A percentile compares a stretch with the other conserved stretches of the same genome.
Evolutionary conservation across 1,140 invertebrate genomes (phyloP).

Genomic region (Centruroides vittatus): DNA sequence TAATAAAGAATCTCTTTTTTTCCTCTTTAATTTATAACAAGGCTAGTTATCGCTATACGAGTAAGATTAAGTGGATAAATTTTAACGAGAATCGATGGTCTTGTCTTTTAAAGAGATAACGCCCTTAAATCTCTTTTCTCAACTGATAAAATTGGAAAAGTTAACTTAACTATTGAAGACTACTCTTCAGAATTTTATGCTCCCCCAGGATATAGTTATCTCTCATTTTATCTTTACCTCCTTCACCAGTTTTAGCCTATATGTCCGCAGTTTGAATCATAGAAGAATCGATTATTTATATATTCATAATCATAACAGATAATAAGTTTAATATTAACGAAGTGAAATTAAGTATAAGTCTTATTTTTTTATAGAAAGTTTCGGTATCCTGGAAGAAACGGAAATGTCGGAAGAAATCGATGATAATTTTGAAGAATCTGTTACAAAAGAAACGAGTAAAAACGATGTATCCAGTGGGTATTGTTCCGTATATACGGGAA

Average conservation of each 20-base stretch:
- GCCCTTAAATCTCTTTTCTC: neutral
- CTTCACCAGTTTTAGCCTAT: neutral
- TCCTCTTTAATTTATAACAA: neutral
- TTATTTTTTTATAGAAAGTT: too few relatives aligned
- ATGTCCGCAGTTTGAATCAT: too few relatives aligned
- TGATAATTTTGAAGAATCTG: neutral
- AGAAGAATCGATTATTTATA: too few relatives aligned
- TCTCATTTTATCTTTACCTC: neutral
- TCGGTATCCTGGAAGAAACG: neutral
- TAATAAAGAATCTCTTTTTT: too few relatives aligned
- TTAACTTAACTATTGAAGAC: neutral
- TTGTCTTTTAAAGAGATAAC: neutral
- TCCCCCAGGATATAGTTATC: neutral
- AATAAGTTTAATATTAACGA: too few relatives aligned
- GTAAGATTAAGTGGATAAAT: neutral
- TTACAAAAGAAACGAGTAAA: neutral
- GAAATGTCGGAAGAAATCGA: neutral
- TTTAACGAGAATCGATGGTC: neutral
- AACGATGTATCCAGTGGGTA: constrained; percentile 35
- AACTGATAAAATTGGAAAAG: neutral
- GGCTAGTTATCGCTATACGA: neutral
- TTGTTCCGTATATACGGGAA: constrained; percentile 76
- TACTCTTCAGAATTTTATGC: neutral
- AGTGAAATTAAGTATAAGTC: too few relatives aligned
- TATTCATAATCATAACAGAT: too few relatives aligned